Conservation (phyloP, 2,113 vertebrate species). For the Ascaphus truei region DNA sequence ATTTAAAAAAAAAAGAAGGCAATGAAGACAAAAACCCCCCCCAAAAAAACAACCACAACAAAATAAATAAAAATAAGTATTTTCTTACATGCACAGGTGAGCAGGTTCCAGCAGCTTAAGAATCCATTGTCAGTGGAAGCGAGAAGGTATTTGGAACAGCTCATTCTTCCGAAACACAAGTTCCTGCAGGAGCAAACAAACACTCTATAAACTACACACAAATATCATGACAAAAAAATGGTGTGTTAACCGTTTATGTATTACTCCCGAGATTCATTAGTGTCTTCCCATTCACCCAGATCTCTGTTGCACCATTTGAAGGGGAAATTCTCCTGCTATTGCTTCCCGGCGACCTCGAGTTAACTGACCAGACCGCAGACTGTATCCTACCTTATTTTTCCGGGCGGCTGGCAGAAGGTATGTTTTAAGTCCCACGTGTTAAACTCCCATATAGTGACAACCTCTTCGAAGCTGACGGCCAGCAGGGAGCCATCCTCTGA, state of each 20-base stretch:
- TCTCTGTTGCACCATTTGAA: too few relatives aligned
- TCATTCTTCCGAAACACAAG: constrained; percentile 85
- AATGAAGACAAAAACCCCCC: too few relatives aligned
- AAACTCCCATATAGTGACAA: constrained; percentile 85
- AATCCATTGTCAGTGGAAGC: constrained; percentile 70
- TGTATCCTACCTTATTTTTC: constrained; percentile 72
- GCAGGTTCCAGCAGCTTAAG: constrained; percentile 95
- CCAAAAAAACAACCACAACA: too few relatives aligned
- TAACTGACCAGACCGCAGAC: too few relatives aligned
- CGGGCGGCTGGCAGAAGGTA: constrained; percentile 89
- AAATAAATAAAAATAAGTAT: too few relatives aligned
- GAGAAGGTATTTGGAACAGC: constrained; percentile 89
- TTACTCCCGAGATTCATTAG: too few relatives aligned
- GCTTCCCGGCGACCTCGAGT: too few relatives aligned
- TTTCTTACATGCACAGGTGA: constrained; percentile 83
- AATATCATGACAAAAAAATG: too few relatives aligned
- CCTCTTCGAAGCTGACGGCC: constrained; percentile 83
- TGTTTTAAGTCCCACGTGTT: constrained; percentile 84
- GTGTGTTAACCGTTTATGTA: too few relatives aligned
- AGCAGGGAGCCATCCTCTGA: constrained; percentile 90
- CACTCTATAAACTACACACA: neutral
- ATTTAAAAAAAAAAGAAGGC: too few relatives aligned
- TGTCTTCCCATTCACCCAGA: too few relatives aligned
- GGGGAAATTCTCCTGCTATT: too few relatives aligned
- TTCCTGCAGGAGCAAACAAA: constrained; percentile 62